Conservation (phyloP, 2,888 invertebrate species). For the Ennomos erosarius region DNA sequence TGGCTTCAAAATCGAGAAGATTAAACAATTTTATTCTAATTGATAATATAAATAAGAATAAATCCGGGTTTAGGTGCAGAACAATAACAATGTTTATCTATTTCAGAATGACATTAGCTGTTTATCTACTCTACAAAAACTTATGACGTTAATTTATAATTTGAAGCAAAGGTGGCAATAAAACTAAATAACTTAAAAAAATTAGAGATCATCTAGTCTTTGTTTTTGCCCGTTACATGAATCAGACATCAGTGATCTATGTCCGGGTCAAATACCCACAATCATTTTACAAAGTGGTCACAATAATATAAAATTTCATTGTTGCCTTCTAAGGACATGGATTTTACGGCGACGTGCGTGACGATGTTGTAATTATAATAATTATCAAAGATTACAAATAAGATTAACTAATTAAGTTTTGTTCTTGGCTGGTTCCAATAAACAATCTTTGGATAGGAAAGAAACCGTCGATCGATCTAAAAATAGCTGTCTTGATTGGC, state of each 20-base stretch:
- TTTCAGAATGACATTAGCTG: too few relatives aligned
- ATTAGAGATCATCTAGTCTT: constrained; percentile 42
- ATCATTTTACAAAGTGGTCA: constrained; percentile 38
- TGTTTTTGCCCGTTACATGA: constrained; percentile 59
- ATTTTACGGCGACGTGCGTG: constrained; percentile 3
- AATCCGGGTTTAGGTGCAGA: too few relatives aligned
- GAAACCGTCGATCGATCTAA: too few relatives aligned
- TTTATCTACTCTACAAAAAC: constrained; percentile 4
- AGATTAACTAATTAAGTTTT: too few relatives aligned
- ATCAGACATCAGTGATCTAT: constrained; percentile 59
- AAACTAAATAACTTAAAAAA: constrained; percentile 19
- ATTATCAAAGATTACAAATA: too few relatives aligned
- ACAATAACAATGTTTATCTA: too few relatives aligned
- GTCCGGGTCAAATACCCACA: constrained; percentile 68
- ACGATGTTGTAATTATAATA: constrained; percentile 14
- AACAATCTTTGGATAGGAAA: too few relatives aligned
- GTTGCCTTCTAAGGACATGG: constrained; percentile 9
- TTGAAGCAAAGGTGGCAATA: constrained; percentile 15
- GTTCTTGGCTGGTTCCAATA: too few relatives aligned
- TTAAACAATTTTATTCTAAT: too few relatives aligned
- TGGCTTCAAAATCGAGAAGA: too few relatives aligned
- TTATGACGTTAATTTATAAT: neutral
- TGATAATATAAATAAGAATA: too few relatives aligned
- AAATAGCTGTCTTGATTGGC: too few relatives aligned
- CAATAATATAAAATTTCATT: constrained; percentile 40